These are phyloP conservation scores for Rhyzopertha dominica DNA, from an alignment of 1,140 invertebrate genomes.

Conservation along the genomic window DNA sequence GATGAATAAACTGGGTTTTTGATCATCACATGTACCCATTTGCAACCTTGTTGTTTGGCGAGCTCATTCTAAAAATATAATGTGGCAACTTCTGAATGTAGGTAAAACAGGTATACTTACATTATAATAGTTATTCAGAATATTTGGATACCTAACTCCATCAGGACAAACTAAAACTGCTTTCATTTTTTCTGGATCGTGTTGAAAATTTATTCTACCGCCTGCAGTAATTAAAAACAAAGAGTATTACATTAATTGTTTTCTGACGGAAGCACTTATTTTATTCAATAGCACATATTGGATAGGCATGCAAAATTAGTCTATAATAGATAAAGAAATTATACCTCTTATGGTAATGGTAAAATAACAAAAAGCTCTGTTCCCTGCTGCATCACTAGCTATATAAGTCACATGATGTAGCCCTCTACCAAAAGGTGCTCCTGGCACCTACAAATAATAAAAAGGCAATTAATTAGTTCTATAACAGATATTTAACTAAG, in stretches of 20 bases:
- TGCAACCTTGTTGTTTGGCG: too few relatives aligned
- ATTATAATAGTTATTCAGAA: conserved; percentile 25
- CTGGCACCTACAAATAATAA: conserved; percentile 50
- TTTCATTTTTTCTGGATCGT: conserved; percentile 21
- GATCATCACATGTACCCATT: too few relatives aligned
- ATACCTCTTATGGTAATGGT: conserved; percentile 57
- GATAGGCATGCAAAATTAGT: conserved; percentile 20
- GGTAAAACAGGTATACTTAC: conserved; percentile 19
- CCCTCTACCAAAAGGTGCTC: conserved; percentile 53
- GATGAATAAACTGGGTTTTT: too few relatives aligned
- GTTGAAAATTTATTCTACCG: conserved; percentile 5
- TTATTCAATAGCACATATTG: conserved; percentile 19
- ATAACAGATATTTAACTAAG: conserved; percentile 14
- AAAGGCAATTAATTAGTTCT: conserved; percentile 3
- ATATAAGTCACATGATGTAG: conserved; percentile 59
- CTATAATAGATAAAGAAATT: background rate
- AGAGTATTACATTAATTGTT: background rate
- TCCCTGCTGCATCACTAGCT: conserved; percentile 58
- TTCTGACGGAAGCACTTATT: conserved; percentile 13
- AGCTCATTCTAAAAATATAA: too few relatives aligned
- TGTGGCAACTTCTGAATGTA: too few relatives aligned
- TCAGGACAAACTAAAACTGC: conserved; percentile 38
- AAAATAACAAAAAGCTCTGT: conserved; percentile 58
- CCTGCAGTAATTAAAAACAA: conserved; percentile 5
- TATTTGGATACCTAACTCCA: conserved; percentile 30